Percentiles rank a stretch among this genome's conserved stretches.
Evolutionary conservation across 64 coral and sea anemone genomes (phyloP).

Genomic region (Catalaphyllia jardinei): DNA sequence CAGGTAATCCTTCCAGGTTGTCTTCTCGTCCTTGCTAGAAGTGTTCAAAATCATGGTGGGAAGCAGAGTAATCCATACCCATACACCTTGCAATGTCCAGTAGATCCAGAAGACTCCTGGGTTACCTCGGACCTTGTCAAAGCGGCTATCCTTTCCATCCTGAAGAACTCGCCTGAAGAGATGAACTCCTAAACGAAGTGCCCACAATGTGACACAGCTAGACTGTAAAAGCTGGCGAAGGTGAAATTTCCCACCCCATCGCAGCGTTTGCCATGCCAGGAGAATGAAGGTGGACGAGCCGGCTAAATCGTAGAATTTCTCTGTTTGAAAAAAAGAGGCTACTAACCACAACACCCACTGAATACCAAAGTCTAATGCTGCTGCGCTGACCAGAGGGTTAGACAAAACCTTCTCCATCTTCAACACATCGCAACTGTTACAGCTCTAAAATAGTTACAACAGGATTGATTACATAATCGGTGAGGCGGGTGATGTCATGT

Average conservation of each 20-base stretch:
- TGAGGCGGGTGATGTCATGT: no score
- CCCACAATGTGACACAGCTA: slow-evolving; percentile 87
- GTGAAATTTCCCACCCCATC: slow-evolving; percentile 42
- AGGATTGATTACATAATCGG: no score
- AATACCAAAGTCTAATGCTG: slow-evolving; percentile 81
- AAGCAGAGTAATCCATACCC: slow-evolving; percentile 77
- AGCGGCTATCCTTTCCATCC: slow-evolving; percentile 81
- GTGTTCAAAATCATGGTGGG: slow-evolving; percentile 92
- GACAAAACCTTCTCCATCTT: slow-evolving; percentile 6
- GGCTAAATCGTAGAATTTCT: slow-evolving; percentile 92
- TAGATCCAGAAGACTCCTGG: slow-evolving; percentile 69
- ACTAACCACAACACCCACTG: slow-evolving; percentile 83
- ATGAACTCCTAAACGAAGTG: slow-evolving; percentile 71
- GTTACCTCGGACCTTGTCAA: slow-evolving; percentile 77
- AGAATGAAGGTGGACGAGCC: slow-evolving; percentile 86
- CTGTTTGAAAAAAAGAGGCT: slow-evolving; percentile 74
- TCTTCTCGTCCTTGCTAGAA: slow-evolving; percentile 48
- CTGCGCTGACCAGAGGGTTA: slow-evolving; percentile 32
- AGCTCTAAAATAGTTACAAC: no score
- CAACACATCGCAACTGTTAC: no score
- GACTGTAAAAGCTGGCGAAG: slow-evolving; percentile 83
- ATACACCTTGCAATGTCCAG: slow-evolving; percentile 89
- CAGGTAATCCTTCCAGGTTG: slow-evolving; percentile 89
- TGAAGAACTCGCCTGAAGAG: slow-evolving; percentile 75
- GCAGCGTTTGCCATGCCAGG: slow-evolving; percentile 69